Percentiles rank a stretch among this genome's conserved stretches.
These are phyloP conservation scores for Caenorhabditis sp. DNA, from an alignment of 2,888 invertebrate genomes.

Conservation along the genomic window DNA sequence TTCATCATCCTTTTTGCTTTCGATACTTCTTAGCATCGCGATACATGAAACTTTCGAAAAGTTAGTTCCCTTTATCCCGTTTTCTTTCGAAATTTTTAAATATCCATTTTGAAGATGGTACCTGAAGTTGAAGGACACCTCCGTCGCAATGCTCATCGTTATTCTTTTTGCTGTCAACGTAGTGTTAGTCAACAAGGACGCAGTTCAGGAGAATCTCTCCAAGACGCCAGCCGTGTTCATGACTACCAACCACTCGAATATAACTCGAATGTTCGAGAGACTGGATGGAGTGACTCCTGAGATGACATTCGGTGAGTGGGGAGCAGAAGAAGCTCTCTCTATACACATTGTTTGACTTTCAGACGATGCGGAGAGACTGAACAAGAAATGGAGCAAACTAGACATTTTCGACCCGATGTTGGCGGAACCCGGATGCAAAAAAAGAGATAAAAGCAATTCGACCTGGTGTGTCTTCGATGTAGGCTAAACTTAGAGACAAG, in stretches of 20 bases:
- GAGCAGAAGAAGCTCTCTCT: too few relatives aligned
- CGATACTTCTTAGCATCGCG: constrained; percentile 13
- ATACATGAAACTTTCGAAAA: constrained; percentile 38
- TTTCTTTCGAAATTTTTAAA: background rate
- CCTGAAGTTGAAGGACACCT: constrained; percentile 23
- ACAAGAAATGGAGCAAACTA: too few relatives aligned
- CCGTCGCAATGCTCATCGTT: constrained; percentile 24
- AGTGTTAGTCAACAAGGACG: constrained; percentile 42
- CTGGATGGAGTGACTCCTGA: constrained; percentile 31
- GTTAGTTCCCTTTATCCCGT: constrained; percentile 1
- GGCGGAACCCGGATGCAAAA: too few relatives aligned
- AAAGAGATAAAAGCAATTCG: too few relatives aligned
- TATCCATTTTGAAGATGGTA: constrained; percentile 32
- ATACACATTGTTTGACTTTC: too few relatives aligned
- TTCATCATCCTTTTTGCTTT: too few relatives aligned
- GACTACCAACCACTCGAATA: background rate
- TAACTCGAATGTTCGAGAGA: background rate
- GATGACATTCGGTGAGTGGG: constrained; percentile 37
- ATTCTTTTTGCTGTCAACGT: constrained; percentile 26
- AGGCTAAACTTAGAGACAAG: too few relatives aligned
- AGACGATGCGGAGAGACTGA: too few relatives aligned
- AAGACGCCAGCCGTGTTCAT: too few relatives aligned
- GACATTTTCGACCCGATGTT: too few relatives aligned
- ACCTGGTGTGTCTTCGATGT: too few relatives aligned
- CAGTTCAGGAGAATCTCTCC: constrained; percentile 11